Percentiles rank a stretch among this genome's conserved stretches.
Conservation (phyloP, 2,113 vertebrate species). For the Coturnix japonica region DNA sequence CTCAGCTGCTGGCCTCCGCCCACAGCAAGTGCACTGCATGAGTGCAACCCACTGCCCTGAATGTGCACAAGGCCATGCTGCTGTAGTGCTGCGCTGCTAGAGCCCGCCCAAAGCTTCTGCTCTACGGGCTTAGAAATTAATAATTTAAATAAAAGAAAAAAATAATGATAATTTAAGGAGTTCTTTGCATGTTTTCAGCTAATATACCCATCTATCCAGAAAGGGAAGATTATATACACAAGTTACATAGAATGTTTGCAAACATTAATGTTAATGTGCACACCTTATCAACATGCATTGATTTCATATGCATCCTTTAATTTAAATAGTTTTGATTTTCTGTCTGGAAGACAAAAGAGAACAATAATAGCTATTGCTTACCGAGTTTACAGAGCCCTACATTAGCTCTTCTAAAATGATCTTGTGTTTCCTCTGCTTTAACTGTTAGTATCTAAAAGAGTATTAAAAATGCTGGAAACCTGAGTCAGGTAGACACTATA, state of each 20-base stretch:
- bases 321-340: slow-evolving; percentile 82
- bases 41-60: not conserved
- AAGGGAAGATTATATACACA: slow-evolving; percentile 31
- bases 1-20: not conserved
- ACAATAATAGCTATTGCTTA: slow-evolving; percentile 71
- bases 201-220: not conserved
- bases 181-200: not conserved
- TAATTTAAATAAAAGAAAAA: slow-evolving; percentile 13
- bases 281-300: slow-evolving; percentile 71
- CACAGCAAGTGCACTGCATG: not conserved
- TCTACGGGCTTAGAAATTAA: not conserved
- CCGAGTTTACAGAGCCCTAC: slow-evolving; percentile 71
- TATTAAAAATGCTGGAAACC: slow-evolving; percentile 24
- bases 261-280: slow-evolving; percentile 67
- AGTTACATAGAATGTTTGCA: slow-evolving; percentile 59
- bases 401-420: slow-evolving; percentile 66
- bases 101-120: not conserved
- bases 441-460: slow-evolving; percentile 52
- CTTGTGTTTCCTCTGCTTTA: slow-evolving; percentile 57
- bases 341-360: slow-evolving; percentile 77
- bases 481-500: slow-evolving; percentile 17
- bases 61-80: fast-evolving
- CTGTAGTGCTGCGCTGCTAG: fast-evolving
- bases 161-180: slow-evolving; percentile 13
- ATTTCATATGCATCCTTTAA: slow-evolving; percentile 78